These are phyloP conservation scores for Batillaria attramentaria DNA, from an alignment of 1,140 invertebrate species.

Conservation along the genomic window DNA sequence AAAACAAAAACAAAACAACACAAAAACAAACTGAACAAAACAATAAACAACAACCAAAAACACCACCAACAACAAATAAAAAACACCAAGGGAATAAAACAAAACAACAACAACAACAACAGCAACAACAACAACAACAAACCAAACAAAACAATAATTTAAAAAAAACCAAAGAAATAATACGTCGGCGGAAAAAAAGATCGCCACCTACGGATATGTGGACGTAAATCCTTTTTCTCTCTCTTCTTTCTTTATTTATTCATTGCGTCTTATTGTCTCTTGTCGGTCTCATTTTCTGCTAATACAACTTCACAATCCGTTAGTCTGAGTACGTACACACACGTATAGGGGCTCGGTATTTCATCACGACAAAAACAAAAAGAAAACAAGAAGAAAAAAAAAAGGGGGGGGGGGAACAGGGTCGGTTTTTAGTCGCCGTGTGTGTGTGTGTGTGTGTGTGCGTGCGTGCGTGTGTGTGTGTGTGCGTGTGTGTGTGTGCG, in stretches of 20 bases:
- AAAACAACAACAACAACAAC: too few species aligned
- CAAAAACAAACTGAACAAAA: too few species aligned
- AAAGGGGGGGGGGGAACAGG: background rate
- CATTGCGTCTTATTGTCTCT: too few species aligned
- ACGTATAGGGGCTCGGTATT: background rate
- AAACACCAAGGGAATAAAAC: background rate
- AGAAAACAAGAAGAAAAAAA: background rate
- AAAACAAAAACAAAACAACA: background rate
- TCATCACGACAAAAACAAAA: background rate
- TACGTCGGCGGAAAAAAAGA: too few species aligned
- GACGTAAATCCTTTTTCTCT: too few species aligned
- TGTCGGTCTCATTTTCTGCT: background rate
- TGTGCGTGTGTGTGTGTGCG: background rate
- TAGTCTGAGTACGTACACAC: background rate
- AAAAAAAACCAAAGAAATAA: background rate
- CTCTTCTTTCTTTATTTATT: too few species aligned
- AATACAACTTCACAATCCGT: background rate
- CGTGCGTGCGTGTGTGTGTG: slow-evolving; percentile 10
- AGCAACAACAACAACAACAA: background rate
- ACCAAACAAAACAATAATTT: background rate
- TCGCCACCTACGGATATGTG: too few species aligned
- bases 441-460: slow-evolving; percentile 12
- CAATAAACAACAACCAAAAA: too few species aligned
- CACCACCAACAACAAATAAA: background rate
- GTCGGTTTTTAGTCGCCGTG: background rate